Percentiles rank a stretch among this genome's conserved stretches.
phyloP scores from a whole-genome alignment of 2,113 vertebrate species.

The Oplegnathus fasciatus region DNA sequence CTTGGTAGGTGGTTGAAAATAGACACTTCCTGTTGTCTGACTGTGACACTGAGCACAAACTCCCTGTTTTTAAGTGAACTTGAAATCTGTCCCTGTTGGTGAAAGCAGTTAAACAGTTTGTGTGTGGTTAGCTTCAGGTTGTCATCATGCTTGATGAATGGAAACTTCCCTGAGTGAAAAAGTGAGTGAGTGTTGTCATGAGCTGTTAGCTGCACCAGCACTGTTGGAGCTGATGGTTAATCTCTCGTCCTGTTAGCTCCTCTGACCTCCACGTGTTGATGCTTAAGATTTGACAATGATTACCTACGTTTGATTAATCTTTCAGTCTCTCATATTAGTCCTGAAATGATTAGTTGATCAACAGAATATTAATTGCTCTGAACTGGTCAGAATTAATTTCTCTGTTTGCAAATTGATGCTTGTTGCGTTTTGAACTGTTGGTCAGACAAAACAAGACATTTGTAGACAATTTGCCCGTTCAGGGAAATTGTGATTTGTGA shows the following conservation, averaged over 20 bases:
- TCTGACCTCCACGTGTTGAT: too few relatives aligned
- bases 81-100: neutral
- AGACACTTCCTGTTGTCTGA: neutral
- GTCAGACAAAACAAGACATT: neutral
- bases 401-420: neutral
- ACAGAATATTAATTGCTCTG: neutral
- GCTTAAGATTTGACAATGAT: too few relatives aligned
- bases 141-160: neutral
- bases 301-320: neutral
- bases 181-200: too few relatives aligned
- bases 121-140: neutral
- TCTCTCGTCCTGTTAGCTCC: too few relatives aligned
- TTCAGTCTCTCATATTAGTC: neutral
- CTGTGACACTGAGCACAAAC: neutral
- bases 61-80: neutral
- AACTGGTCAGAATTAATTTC: neutral
- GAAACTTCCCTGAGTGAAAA: neutral
- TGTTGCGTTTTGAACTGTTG: neutral
- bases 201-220: too few relatives aligned
- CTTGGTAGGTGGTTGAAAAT: neutral
- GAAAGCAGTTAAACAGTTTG: neutral
- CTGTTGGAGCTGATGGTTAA: too few relatives aligned
- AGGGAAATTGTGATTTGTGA: too few relatives aligned
- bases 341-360: neutral
- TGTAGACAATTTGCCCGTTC: neutral